Base-by-base conservation (phyloP, 2,113 vertebrate genomes). In the Anthoscopus minutus region DNA sequence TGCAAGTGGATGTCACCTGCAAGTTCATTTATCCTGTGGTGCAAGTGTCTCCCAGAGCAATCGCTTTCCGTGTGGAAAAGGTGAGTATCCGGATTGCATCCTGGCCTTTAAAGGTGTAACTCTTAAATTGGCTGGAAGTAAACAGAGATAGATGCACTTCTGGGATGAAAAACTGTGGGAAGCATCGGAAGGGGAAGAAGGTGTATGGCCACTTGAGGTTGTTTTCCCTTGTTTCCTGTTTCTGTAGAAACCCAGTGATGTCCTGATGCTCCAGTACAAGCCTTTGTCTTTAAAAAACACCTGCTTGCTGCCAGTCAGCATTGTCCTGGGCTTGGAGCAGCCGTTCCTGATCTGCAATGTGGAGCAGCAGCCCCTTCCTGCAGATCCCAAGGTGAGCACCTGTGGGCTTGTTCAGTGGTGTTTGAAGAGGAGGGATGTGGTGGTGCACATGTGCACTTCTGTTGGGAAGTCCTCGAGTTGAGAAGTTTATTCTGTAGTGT, bases 31-130 rank as follows among this genome's bases (percentile, higher is more conserved):
- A 97, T 3, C 99, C 99, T 0, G 5, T 96, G 5, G 91, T 99
- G 66, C 96, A 98, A 37, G 81, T 99, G 11, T 99, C 98, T 30
- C 60, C 98, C 81, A 97, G 96, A 76, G 81, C 98, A 66, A 95
- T 99, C 48, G 30, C 88, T 12, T 99, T 99, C 95, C 94, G 64
- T 13, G 94, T 98, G 31, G 95, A 98, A 93, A 99, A 99, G 98
- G 98, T 98, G 60, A 94, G 97, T 80, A 7, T n/a, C 53, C 20
- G 31, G 74, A 11, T 67, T 82, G 45, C 21, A 19, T n/a, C 20
- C 38, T 74, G 47, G 19, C 7, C 6, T 65, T 50, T n/a, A 22
- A 15, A 12, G 16, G 31, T 4, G 3, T 13, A 31, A 40, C 6
- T 72, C 37, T 5, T 45, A 37, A 24, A 48, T 15, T 53, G 66